Evolutionary conservation across 2,888 invertebrate species (phyloP).

Genomic region (Brachynemurus nebulosus): DNA sequence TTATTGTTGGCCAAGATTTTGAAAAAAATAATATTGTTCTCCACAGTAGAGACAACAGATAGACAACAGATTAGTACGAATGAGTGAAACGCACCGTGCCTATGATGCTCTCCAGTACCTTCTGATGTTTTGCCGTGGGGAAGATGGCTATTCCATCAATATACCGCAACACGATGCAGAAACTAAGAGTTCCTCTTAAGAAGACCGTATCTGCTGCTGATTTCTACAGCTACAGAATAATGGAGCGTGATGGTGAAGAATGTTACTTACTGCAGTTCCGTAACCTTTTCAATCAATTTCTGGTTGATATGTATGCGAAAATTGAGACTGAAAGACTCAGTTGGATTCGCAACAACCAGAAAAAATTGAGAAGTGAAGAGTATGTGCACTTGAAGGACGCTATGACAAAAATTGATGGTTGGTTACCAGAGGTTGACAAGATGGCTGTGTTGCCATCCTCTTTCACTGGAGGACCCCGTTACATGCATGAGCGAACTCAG

Average conservation of each 20-base stretch:
- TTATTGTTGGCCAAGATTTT: not conserved
- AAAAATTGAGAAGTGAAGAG: conserved; percentile 12
- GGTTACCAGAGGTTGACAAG: not conserved
- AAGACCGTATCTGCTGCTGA: conserved; percentile 14
- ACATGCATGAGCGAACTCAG: conserved; percentile 27
- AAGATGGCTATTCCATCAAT: conserved; percentile 17
- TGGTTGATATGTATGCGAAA: conserved; percentile 22
- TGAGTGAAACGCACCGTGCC: conserved; percentile 16
- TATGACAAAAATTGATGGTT: not conserved
- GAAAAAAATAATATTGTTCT: conserved; percentile 3
- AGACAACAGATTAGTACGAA: not conserved
- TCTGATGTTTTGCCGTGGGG: conserved; percentile 20
- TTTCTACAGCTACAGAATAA: conserved; percentile 19
- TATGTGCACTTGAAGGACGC: conserved; percentile 6
- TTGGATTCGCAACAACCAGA: conserved; percentile 12
- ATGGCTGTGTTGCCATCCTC: conserved; percentile 13
- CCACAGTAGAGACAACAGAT: not conserved
- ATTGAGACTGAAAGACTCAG: conserved; percentile 6
- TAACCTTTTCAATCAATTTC: conserved; percentile 20
- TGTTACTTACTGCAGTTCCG: conserved; percentile 16
- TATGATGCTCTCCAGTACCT: conserved; percentile 24
- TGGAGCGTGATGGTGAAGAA: conserved; percentile 14
- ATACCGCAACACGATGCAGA: conserved; percentile 12
- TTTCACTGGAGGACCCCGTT: conserved; percentile 20
- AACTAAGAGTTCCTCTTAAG: conserved; percentile 8